A percentile compares a stretch with the other conserved stretches of the same genome.
Conservation (phyloP, 92 coral and sea anemone genomes). For the Isaurus tuberculatus region DNA sequence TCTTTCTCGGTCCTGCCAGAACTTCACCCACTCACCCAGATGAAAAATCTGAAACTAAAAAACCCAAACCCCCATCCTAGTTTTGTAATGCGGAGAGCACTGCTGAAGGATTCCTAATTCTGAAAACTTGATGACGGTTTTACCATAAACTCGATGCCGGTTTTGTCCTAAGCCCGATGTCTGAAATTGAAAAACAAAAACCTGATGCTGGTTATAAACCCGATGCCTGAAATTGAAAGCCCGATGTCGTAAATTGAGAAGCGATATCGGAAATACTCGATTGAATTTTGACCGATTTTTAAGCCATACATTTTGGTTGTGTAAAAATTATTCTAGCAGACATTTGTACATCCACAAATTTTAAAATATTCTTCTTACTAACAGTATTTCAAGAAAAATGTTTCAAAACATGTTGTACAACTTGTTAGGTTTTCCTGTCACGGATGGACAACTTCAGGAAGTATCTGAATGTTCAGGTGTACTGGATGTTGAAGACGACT, state of each 20-base stretch:
- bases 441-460: conserved; percentile 72
- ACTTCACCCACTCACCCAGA: not conserved
- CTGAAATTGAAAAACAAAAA: too few species aligned
- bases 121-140: too few species aligned
- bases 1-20: not conserved
- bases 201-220: too few species aligned
- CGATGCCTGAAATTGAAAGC: too few species aligned
- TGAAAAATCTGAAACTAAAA: not conserved
- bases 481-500: conserved; percentile 64
- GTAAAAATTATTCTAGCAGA: conserved; percentile 19
- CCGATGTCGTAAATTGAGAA: too few species aligned
- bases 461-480: conserved; percentile 71
- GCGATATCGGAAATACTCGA: too few species aligned
- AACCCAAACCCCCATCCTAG: too few species aligned
- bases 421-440: conserved; percentile 55
- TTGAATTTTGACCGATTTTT: too few species aligned
- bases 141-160: too few species aligned
- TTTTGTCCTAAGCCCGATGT: too few species aligned
- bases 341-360: conserved; percentile 23
- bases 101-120: too few species aligned
- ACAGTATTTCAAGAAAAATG: conserved; percentile 23
- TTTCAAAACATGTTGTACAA: conserved; percentile 16
- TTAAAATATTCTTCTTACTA: conserved; percentile 13
- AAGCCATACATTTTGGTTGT: conserved; percentile 28
- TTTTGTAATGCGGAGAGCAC: too few species aligned